Conservation (phyloP, 2,888 invertebrate species). For the Diarsia mendica region DNA sequence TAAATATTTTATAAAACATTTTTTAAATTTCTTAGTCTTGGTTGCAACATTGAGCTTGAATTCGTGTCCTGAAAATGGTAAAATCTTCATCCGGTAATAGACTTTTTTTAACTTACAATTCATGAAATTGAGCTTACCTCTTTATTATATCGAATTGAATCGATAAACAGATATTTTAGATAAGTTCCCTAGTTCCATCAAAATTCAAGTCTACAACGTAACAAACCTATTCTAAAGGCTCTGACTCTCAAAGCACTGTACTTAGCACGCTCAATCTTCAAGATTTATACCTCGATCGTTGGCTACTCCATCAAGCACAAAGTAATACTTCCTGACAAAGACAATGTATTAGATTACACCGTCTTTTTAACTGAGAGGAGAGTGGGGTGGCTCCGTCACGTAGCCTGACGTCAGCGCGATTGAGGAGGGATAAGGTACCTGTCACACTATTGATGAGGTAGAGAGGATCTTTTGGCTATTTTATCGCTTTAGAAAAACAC, state of each 20-base stretch:
- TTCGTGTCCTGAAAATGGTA: not conserved
- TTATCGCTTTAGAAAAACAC: not conserved
- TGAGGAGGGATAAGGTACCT: conserved; percentile 9
- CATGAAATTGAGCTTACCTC: not conserved
- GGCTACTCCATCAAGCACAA: not conserved
- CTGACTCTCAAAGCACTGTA: not conserved
- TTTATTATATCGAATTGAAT: too few species aligned
- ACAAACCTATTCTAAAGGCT: not conserved
- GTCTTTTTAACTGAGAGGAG: conserved; percentile 23
- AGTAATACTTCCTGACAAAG: conserved; percentile 13
- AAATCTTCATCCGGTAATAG: not conserved
- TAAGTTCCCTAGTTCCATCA: not conserved
- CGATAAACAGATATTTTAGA: not conserved
- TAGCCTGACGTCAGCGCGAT: conserved; percentile 33
- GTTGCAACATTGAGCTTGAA: not conserved
- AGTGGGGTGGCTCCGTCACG: conserved; percentile 31
- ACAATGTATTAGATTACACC: conserved; percentile 18
- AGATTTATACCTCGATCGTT: not conserved
- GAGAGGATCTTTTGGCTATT: not conserved
- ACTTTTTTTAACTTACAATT: not conserved
- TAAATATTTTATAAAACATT: not conserved
- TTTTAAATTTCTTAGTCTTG: not conserved
- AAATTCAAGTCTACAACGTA: not conserved
- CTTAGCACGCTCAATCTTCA: not conserved
- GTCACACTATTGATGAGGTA: not conserved